Conservation (phyloP, 2,113 vertebrate genomes). For the Podiceps cristatus region DNA sequence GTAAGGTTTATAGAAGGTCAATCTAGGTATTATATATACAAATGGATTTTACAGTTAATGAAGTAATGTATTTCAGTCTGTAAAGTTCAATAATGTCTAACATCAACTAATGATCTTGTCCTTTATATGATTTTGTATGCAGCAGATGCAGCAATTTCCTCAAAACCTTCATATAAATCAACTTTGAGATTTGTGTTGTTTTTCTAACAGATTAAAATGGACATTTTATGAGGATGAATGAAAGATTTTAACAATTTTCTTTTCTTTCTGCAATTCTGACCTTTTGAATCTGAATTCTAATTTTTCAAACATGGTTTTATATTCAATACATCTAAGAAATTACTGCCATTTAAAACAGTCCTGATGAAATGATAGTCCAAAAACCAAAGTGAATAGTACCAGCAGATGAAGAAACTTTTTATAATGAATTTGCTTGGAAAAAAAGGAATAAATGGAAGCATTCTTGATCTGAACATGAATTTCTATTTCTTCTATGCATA, state of each 20-base stretch:
- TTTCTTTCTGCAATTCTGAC: neutral
- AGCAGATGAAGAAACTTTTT: neutral
- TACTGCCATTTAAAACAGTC: neutral
- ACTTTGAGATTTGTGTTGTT: neutral
- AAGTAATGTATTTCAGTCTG: neutral
- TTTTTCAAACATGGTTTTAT: neutral
- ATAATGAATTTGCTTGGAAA: neutral
- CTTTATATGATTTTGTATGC: neutral
- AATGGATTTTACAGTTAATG: neutral
- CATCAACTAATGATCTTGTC: neutral
- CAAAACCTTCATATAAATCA: neutral
- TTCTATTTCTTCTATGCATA: neutral
- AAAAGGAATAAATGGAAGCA: neutral
- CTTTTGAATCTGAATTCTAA: neutral
- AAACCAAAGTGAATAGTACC: neutral
- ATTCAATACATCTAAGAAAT: neutral
- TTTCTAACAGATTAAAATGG: neutral
- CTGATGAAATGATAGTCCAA: neutral
- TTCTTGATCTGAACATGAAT: neutral
- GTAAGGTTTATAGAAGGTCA: neutral
- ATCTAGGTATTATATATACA: neutral
- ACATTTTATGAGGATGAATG: neutral
- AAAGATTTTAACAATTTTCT: neutral
- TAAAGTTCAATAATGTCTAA: neutral
- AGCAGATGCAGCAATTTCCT: neutral